Conservation (phyloP, 2,113 vertebrate species). For the Lepus timidus region DNA sequence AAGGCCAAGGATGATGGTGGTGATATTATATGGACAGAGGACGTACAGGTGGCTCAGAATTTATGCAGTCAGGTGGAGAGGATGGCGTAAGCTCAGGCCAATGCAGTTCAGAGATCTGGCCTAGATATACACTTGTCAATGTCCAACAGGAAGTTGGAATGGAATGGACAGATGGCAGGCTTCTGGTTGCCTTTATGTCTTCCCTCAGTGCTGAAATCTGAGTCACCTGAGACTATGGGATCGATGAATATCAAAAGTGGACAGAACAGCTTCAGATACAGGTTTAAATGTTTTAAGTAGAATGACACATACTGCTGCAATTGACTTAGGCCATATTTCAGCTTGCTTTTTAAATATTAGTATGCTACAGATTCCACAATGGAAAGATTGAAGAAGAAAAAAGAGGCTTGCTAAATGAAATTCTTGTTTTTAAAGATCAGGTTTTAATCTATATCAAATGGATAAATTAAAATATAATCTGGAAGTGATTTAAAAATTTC, state of each 20-base stretch:
- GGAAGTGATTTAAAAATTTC: slow-evolving; percentile 29
- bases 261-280: not conserved
- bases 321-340: slow-evolving; percentile 5
- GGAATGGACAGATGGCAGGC: not conserved
- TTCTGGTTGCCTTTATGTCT: not conserved
- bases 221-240: not conserved
- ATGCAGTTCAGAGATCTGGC: not conserved
- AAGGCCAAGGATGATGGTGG: not conserved
- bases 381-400: slow-evolving; percentile 5
- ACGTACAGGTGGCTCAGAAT: not conserved
- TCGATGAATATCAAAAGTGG: not conserved
- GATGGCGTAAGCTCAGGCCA: not conserved
- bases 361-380: not conserved
- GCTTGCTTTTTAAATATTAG: slow-evolving; percentile 19
- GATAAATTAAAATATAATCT: not conserved
- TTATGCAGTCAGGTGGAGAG: not conserved
- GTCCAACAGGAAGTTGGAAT: not conserved
- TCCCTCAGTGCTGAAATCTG: not conserved
- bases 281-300: not conserved
- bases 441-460: not conserved
- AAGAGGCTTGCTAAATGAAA: not conserved
- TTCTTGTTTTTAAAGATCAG: not conserved
- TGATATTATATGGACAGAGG: not conserved
- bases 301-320: not conserved
- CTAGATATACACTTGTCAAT: not conserved